phyloP scores from a whole-genome alignment of 1,140 invertebrate species.

The Pseudobourletiella spinata region DNA sequence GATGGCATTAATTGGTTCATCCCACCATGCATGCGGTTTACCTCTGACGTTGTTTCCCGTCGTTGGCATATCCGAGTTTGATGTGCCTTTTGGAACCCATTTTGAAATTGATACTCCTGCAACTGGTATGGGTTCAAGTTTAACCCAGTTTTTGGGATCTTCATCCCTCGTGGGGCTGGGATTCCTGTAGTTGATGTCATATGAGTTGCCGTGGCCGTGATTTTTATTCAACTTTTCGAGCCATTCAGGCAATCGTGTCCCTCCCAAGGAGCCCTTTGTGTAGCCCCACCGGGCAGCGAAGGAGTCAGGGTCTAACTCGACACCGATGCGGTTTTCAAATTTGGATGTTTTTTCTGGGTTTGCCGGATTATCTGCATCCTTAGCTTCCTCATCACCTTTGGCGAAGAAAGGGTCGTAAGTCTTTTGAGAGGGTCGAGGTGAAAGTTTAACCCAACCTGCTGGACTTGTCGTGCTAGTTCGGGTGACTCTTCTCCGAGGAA shows the following conservation, averaged over 20 bases:
- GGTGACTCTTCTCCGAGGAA: slow-evolving; percentile 4
- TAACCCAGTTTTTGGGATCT: slow-evolving; percentile 30
- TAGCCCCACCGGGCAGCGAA: slow-evolving; percentile 33
- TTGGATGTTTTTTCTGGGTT: not conserved
- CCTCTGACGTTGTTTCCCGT: slow-evolving; percentile 24
- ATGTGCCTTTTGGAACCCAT: slow-evolving; percentile 35
- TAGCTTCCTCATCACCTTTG: not conserved
- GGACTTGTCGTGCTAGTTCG: slow-evolving; percentile 12
- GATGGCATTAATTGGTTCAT: slow-evolving; percentile 1
- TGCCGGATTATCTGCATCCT: not conserved
- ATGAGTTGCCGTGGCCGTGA: not conserved
- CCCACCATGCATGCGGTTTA: slow-evolving; percentile 29
- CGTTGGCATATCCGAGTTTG: slow-evolving; percentile 27
- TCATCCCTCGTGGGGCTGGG: slow-evolving; percentile 14
- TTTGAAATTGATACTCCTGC: slow-evolving; percentile 32
- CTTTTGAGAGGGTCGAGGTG: slow-evolving; percentile 15
- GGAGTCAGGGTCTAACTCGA: slow-evolving; percentile 30
- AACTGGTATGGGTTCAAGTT: slow-evolving; percentile 34
- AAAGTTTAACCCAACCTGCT: slow-evolving; percentile 29
- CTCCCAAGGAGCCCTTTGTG: slow-evolving; percentile 1
- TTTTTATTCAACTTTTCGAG: slow-evolving; percentile 28
- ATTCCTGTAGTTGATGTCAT: not conserved
- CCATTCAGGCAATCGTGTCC: slow-evolving; percentile 27
- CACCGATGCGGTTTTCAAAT: slow-evolving; percentile 25
- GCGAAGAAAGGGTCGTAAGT: slow-evolving; percentile 29